A percentile compares a stretch with the other conserved stretches of the same genome.
Conservation (phyloP, 2,888 invertebrate genomes). For the Rhamphomyia laevipes region DNA sequence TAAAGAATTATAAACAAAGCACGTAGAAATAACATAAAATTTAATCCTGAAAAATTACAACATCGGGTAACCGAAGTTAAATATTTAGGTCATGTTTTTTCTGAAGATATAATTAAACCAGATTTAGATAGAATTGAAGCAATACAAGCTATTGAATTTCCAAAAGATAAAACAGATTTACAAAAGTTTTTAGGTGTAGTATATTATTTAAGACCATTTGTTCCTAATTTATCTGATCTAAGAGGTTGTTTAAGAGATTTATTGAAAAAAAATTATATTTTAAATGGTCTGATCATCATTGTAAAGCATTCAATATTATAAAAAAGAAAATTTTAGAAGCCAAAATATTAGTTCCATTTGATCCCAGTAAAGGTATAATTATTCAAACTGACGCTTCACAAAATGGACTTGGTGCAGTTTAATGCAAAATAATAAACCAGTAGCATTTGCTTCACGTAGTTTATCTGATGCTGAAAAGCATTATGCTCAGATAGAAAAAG, state of each 20-base stretch:
- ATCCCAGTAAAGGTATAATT: no score
- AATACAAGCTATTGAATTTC: slow-evolving; percentile 5
- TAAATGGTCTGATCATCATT: slow-evolving; percentile 6
- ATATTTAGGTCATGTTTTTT: slow-evolving; percentile 20
- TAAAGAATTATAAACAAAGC: no score
- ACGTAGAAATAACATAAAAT: slow-evolving; percentile 11
- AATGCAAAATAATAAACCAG: slow-evolving; percentile 1
- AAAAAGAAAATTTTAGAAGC: slow-evolving; percentile 4
- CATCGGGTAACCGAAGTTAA: slow-evolving; percentile 16
- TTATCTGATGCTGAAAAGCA: slow-evolving; percentile 2
- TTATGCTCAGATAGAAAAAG: slow-evolving; percentile 5
- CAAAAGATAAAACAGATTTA: slow-evolving; percentile 5
- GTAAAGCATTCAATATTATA: slow-evolving; percentile 4
- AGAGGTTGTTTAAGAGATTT: slow-evolving; percentile 6
- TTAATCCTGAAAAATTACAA: slow-evolving; percentile 20
- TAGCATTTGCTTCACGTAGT: slow-evolving; percentile 6
- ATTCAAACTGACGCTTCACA: no score
- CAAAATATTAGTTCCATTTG: slow-evolving; percentile 3
- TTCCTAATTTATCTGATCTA: slow-evolving; percentile 12
- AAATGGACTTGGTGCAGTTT: no score
- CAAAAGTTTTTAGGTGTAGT: slow-evolving; percentile 10
- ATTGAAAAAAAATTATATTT: slow-evolving; percentile 8
- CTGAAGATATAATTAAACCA: slow-evolving; percentile 12
- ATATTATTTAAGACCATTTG: slow-evolving; percentile 15
- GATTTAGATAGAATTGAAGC: slow-evolving; percentile 12